A percentile compares a stretch with the other conserved stretches of the same genome.
Conservation (phyloP, 2,888 invertebrate genomes). For the Eupithecia vulgata region DNA sequence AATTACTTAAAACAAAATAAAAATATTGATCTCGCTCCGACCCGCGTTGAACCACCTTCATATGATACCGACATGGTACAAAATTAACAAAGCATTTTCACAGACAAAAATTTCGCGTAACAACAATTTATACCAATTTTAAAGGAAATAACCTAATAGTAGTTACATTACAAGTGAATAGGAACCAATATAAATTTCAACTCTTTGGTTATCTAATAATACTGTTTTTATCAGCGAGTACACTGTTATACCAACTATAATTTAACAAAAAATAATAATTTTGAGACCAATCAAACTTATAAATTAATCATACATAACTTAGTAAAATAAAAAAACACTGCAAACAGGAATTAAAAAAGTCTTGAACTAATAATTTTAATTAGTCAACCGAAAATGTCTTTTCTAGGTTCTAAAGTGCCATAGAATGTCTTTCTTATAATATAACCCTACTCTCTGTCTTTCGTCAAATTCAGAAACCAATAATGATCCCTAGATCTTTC, state of each 20-base stretch:
- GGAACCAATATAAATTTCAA: constrained; percentile 1
- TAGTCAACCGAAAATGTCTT: neutral
- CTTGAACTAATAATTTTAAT: neutral
- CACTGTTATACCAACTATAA: neutral
- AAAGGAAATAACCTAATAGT: neutral
- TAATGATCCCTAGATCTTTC: neutral
- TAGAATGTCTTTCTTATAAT: neutral
- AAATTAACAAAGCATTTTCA: neutral
- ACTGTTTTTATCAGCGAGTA: neutral
- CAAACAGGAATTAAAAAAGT: neutral
- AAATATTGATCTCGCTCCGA: too few relatives aligned
- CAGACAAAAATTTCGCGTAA: neutral
- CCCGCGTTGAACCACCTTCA: too few relatives aligned
- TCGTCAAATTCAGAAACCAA: neutral
- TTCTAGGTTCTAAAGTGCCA: neutral
- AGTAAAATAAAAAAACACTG: neutral
- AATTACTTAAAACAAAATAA: too few relatives aligned
- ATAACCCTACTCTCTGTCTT: neutral
- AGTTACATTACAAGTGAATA: neutral
- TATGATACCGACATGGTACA: neutral
- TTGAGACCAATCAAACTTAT: neutral
- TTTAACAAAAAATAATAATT: neutral
- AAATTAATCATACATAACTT: neutral
- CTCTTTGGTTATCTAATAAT: neutral
- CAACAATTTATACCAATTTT: neutral